Evolutionary conservation across 2,113 vertebrate genomes (phyloP).

Genomic region (Bubo bubo): DNA sequence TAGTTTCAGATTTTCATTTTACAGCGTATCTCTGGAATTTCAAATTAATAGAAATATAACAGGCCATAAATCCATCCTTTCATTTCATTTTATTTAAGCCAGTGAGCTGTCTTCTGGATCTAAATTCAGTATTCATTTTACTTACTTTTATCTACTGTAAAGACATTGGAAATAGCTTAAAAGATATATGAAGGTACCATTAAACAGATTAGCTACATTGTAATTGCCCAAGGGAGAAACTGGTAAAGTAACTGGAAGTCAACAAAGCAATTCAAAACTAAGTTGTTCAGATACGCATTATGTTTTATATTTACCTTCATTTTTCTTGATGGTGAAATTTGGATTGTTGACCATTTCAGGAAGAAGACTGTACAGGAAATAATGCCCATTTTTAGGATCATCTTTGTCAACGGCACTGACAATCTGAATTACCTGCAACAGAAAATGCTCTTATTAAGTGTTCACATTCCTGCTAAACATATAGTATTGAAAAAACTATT

Average conservation of each 20-base stretch:
- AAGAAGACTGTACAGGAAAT: constrained; percentile 92
- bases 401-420: constrained; percentile 95
- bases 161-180: constrained; percentile 5
- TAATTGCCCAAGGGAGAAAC: background rate
- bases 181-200: background rate
- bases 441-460: constrained; percentile 27
- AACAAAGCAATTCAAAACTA: background rate
- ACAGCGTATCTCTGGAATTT: background rate
- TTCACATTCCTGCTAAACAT: background rate
- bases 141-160: constrained; percentile 24
- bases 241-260: background rate
- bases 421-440: constrained; percentile 92
- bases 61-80: background rate
- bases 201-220: background rate
- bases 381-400: constrained; percentile 93
- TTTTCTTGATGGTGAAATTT: constrained; percentile 98
- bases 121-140: constrained; percentile 11
- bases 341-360: constrained; percentile 96
- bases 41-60: background rate
- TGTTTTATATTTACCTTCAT: constrained; percentile 82
- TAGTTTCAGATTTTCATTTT: background rate
- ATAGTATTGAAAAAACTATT: background rate
- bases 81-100: background rate
- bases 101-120: background rate
- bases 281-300: background rate